Base-by-base conservation (phyloP, 2,888 invertebrate genomes). In the Phortica okadai region DNA sequence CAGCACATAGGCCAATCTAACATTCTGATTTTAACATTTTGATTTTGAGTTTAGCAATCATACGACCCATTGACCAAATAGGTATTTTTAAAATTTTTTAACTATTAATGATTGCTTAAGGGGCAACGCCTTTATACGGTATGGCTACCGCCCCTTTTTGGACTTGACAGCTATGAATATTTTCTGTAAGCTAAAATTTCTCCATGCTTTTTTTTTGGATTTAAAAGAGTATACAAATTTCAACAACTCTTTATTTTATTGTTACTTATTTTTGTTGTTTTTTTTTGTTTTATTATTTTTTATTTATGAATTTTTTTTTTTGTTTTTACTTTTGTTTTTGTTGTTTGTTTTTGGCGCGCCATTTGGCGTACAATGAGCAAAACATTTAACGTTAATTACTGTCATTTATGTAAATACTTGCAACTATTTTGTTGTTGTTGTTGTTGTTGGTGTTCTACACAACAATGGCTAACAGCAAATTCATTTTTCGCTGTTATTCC, bases 1-100 rank as follows among this genome's bases (percentile, higher is more conserved):
- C 77, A 77, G 82, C 74, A 75, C 64, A 73, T 73, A 11, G 72
- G 73, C 74, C 78, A 79, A 5, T 33, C 33, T 33, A 33, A 5
- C 1, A 5, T 33, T 33, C 4, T 4, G 1, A 33, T 33, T 33
- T 33, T 33, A 1, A 4, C 1, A 33, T 33, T 33, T 33, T 33
- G 33, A 4, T 33, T 5, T 5, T 4, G 33, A 33, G 33, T 5
- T 33, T 33, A 33, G 33, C 76, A 73, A 75, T 42, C 14, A 79
- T 73, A 21, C 21, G 0, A 21, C 21, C 21, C 21, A 21, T 21
- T 21, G 21, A 21, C 21, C 21, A 1, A 21, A 21, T 21, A 21
- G 0, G 21, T 21, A 21, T 21, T 21, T 21, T 21, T 21, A 21
- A 21, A 21, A 21, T 21, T 21, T 21, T 21, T 21, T 21, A 21